A percentile compares a stretch with the other conserved stretches of the same genome.
Conservation (phyloP, 1,140 invertebrate genomes). For the Camponotus vicinus region DNA sequence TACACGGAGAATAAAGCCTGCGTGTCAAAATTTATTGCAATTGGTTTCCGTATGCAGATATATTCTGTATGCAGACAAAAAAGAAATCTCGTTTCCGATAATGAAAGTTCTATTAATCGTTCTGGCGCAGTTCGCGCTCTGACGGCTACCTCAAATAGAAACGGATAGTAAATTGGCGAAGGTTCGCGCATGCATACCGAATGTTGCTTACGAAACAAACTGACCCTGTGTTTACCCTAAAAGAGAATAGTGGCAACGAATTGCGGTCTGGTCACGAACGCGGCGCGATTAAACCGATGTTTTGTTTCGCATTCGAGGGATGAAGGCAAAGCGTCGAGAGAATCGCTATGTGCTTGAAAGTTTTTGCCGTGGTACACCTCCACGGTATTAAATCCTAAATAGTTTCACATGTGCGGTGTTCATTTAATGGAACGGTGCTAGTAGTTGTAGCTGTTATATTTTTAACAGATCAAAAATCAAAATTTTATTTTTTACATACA, state of each 20-base stretch:
- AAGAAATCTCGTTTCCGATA: slow-evolving; percentile 24
- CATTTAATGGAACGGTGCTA: slow-evolving; percentile 1
- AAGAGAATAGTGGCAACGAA: slow-evolving; percentile 35
- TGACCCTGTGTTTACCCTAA: slow-evolving; percentile 43
- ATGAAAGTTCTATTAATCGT: not conserved
- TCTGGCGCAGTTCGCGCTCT: not conserved
- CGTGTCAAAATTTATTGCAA: not conserved
- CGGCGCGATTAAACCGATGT: slow-evolving; percentile 40
- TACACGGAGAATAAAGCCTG: too few relatives aligned
- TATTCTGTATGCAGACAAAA: not conserved
- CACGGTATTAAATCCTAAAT: slow-evolving; percentile 41
- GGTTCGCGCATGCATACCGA: slow-evolving; percentile 24
- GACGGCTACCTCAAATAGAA: not conserved
- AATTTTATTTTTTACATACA: slow-evolving; percentile 18
- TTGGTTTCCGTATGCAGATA: not conserved
- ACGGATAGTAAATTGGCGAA: slow-evolving; percentile 14
- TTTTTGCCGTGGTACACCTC: slow-evolving; percentile 25
- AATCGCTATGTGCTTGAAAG: slow-evolving; percentile 29
- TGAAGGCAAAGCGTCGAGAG: slow-evolving; percentile 2
- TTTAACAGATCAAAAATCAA: not conserved
- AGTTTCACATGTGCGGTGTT: slow-evolving; percentile 10
- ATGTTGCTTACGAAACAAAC: slow-evolving; percentile 35
- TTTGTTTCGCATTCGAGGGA: slow-evolving; percentile 27
- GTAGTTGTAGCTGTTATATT: not conserved
- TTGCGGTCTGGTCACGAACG: slow-evolving; percentile 43